Percentiles rank a stretch among this genome's conserved stretches.
Conservation (phyloP, 1,140 invertebrate genomes). For the Drosophila repleta region DNA sequence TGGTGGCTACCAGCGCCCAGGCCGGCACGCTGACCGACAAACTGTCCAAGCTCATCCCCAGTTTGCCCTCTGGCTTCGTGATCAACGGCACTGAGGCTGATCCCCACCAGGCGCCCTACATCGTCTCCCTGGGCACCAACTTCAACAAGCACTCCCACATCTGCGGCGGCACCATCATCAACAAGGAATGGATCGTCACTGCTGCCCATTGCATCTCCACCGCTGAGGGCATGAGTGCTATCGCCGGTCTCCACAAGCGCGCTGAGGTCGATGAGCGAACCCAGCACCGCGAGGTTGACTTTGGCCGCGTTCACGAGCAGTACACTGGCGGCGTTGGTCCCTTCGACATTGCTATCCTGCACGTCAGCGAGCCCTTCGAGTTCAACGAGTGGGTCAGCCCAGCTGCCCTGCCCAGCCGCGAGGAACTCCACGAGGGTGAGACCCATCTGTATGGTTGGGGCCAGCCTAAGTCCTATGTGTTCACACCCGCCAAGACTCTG, state of each 20-base stretch:
- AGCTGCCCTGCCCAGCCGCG: constrained; percentile 84
- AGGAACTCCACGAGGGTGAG: constrained; percentile 79
- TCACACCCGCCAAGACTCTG: constrained; percentile 70
- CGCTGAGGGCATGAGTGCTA: constrained; percentile 51
- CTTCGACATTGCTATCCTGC: constrained; percentile 88
- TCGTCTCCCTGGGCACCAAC: constrained; percentile 64
- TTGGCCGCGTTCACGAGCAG: constrained; percentile 84
- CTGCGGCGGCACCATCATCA: constrained; percentile 73
- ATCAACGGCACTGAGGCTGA: constrained; percentile 79
- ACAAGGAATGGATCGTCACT: constrained; percentile 71
- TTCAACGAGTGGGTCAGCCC: constrained; percentile 85
- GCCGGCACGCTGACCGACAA: constrained; percentile 47
- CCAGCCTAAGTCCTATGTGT: constrained; percentile 72
- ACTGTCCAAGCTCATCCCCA: constrained; percentile 59
- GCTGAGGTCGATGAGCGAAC: constrained; percentile 71
- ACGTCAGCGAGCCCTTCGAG: constrained; percentile 85
- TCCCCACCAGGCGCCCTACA: constrained; percentile 75
- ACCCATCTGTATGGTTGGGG: constrained; percentile 85
- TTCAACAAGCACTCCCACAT: constrained; percentile 67
- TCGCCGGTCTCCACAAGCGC: constrained; percentile 75
- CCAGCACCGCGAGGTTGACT: constrained; percentile 84
- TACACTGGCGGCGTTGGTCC: constrained; percentile 85
- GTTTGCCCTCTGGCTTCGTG: constrained; percentile 71
- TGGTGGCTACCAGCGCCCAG: constrained; percentile 54
- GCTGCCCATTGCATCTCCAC: constrained; percentile 75